Conservation (phyloP, 2,888 invertebrate genomes). For the Aspidapion aeneum region DNA sequence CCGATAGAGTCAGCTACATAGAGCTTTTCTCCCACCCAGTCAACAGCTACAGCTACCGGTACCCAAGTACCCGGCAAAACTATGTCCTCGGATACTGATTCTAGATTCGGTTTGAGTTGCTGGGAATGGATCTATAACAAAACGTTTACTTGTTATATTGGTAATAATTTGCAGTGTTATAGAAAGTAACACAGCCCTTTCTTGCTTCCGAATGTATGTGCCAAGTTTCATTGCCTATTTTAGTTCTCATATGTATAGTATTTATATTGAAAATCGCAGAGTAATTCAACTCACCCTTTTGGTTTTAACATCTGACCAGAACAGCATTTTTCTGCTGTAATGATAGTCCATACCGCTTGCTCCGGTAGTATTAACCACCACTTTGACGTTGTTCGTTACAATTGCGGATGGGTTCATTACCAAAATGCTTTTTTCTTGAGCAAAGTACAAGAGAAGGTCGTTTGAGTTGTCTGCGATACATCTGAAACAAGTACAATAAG, state of each 20-base stretch:
- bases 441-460: slow-evolving; percentile 62
- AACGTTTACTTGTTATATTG: no score
- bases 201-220: no score
- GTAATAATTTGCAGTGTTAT: no score
- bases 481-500: no score
- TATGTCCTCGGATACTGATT: slow-evolving; percentile 59
- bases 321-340: slow-evolving; percentile 69
- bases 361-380: slow-evolving; percentile 76
- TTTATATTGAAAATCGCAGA: no score
- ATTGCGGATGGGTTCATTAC: slow-evolving; percentile 67
- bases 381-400: slow-evolving; percentile 56
- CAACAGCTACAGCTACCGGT: slow-evolving; percentile 88
- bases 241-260: no score
- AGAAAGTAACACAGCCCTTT: no score
- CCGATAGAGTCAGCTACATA: slow-evolving; percentile 93
- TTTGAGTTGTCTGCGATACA: slow-evolving; percentile 62
- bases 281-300: slow-evolving; percentile 63
- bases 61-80: slow-evolving; percentile 82
- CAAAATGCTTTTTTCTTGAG: slow-evolving; percentile 68
- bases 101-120: slow-evolving; percentile 50
- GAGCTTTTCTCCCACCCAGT: slow-evolving; percentile 95
- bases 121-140: slow-evolving; percentile 59
- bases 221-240: no score
- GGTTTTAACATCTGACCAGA: slow-evolving; percentile 89
- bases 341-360: slow-evolving; percentile 87